phyloP scores from a whole-genome alignment of 1,140 invertebrate genomes.

The Drosophila pseudoobscura region DNA sequence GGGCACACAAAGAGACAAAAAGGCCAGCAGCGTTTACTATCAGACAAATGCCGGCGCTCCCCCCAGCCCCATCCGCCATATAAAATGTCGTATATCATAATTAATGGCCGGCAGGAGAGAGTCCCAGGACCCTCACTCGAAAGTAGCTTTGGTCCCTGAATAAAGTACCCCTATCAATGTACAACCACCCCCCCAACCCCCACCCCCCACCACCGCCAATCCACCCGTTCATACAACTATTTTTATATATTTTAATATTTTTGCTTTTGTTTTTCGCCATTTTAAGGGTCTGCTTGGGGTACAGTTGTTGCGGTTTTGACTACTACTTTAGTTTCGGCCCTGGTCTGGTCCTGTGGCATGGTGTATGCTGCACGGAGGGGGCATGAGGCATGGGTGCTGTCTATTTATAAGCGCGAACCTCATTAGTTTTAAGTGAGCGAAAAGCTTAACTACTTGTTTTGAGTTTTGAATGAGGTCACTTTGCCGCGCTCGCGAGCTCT shows the following conservation, averaged over 20 bases:
- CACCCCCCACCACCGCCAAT: conserved; percentile 1
- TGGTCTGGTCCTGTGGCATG: conserved; percentile 13
- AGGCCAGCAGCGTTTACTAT: no score
- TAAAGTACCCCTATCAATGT: conserved; percentile 44
- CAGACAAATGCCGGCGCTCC: not conserved
- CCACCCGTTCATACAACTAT: conserved; percentile 12
- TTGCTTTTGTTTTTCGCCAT: conserved; percentile 27
- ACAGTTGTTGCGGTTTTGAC: conserved; percentile 54
- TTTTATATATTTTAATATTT: conserved; percentile 38
- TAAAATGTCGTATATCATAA: conserved; percentile 64
- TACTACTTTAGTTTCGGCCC: conserved; percentile 36
- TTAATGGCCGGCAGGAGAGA: conserved; percentile 59
- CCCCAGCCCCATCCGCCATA: not conserved
- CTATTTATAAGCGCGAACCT: conserved; percentile 76
- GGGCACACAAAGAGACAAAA: no score
- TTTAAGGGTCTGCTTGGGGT: conserved; percentile 51
- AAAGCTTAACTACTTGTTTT: conserved; percentile 80
- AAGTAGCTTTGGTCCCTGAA: conserved; percentile 24
- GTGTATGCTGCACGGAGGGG: no score
- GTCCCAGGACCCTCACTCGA: conserved; percentile 29
- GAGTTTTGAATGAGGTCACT: conserved; percentile 81
- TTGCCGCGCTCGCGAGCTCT: conserved; percentile 42
- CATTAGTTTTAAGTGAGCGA: conserved; percentile 81
- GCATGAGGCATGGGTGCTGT: conserved; percentile 20
- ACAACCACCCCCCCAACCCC: no score